Base-by-base conservation (phyloP, 2,113 vertebrate species). In the Seriola quinqueradiata region DNA sequence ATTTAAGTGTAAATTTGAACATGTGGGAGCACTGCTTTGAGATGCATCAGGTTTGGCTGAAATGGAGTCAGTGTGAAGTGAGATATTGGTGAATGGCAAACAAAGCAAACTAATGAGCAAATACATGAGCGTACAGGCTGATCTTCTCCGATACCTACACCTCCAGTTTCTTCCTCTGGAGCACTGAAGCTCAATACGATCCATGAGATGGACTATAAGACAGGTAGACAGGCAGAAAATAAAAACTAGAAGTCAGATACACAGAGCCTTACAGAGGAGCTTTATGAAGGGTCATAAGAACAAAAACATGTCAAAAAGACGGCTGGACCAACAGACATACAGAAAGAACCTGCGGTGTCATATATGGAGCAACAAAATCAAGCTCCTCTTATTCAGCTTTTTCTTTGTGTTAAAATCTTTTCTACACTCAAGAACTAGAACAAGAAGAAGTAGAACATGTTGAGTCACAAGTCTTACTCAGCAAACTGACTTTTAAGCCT, bases 91-190 rank as follows among this genome's bases (percentile, higher is more conserved):
- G 5, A 61, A 44, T 14, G 1, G 28, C 58, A 73, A 67, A 67
- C 38, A 66, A 74, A 75, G 25, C 25, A 25, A 28, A 28, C 28
- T 28, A 28, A 28, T 28, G 28, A 28, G 28, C 2, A 28, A 28
- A 28, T 28, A 28, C 28, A 28, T 21, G 73, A 72, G 16, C 61
- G 68, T 28, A 77, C 64, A 42, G 42, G 16, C 17, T 57, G 63
- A 65, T 59, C 19, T 23, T 36, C 67, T 68, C 3, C 6, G 19
- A 28, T 75, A 59, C 44, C 4, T 38, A 5, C 34, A 38, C 9
- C 34, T 44, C 21, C 42, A 13, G 28, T 23, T 70, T 70, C 77
- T 52, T 7, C 25, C 68, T 68, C 54, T 23, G 71, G 32, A 66
- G 54, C 14, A 17, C 23, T 2, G 42, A 52, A 9, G 70, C 23